Percentiles rank a stretch among this genome's conserved stretches.
Evolutionary conservation across 2,113 vertebrate species (phyloP).

Genomic region (Sapajus apella): DNA sequence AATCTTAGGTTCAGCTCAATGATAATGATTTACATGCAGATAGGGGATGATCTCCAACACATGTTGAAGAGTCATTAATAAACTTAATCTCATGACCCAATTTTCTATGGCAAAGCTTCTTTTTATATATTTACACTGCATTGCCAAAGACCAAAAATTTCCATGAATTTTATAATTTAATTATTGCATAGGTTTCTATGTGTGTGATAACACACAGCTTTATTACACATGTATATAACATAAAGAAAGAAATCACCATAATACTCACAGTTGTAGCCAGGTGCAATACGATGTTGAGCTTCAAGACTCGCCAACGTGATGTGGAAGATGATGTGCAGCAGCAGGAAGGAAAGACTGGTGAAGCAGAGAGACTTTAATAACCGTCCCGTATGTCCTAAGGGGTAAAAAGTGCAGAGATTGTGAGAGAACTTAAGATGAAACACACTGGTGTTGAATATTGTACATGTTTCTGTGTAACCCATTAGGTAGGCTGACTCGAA

Average conservation of each 20-base stretch:
- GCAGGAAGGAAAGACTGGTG: constrained; percentile 95
- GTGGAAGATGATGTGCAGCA: constrained; percentile 97
- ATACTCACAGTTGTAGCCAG: constrained; percentile 96
- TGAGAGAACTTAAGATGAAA: background rate
- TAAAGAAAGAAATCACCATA: background rate
- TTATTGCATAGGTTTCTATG: background rate
- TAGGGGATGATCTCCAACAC: background rate
- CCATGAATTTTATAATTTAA: background rate
- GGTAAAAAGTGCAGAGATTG: constrained; percentile 62
- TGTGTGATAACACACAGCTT: background rate
- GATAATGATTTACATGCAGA: background rate
- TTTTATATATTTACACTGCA: background rate
- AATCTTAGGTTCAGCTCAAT: background rate
- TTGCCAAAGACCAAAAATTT: background rate
- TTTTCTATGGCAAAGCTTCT: background rate
- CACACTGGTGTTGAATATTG: too few relatives aligned
- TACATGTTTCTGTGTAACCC: background rate
- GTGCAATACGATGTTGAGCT: constrained; percentile 87
- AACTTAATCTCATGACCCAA: background rate
- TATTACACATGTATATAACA: background rate
- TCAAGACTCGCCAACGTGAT: constrained; percentile 96
- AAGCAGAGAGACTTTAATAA: constrained; percentile 96
- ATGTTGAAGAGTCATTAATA: background rate
- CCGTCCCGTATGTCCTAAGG: constrained; percentile 94
- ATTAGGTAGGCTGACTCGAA: background rate